phyloP scores from a whole-genome alignment of 2,797 vertebrate species.

The Acipenser ruthenus region DNA sequence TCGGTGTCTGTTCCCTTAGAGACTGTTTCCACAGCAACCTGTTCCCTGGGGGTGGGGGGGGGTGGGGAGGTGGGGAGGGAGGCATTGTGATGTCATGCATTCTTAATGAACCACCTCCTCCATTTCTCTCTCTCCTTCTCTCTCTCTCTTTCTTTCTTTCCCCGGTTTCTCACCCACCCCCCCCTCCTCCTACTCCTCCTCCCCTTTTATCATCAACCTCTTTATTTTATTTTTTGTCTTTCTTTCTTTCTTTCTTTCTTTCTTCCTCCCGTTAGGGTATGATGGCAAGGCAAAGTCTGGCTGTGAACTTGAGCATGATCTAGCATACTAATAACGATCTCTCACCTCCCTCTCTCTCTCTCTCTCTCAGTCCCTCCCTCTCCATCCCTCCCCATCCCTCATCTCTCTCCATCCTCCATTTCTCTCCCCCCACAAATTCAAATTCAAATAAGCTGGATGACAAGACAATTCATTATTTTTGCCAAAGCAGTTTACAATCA shows the following conservation, averaged over 20 bases:
- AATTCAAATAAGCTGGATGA: no score
- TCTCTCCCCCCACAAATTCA: no score
- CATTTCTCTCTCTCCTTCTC: constrained; percentile 23
- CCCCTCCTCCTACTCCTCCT: not conserved
- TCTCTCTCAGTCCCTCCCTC: not conserved
- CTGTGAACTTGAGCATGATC: no score
- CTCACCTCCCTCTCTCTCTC: constrained; percentile 12
- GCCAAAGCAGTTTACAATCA: no score
- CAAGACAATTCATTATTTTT: no score
- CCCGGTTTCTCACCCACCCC: not conserved
- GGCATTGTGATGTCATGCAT: constrained; percentile 59
- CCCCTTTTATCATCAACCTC: not conserved
- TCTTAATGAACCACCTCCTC: constrained; percentile 61
- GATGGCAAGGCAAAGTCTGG: no score
- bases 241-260: constrained; percentile 1
- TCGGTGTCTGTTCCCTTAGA: constrained; percentile 57
- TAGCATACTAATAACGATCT: not conserved
- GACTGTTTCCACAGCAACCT: constrained; percentile 65
- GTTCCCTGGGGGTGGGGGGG: constrained; percentile 55
- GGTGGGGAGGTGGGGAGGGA: no score
- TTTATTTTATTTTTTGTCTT: not conserved
- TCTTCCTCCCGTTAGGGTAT: not conserved
- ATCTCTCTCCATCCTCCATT: constrained; percentile 11
- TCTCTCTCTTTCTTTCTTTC: constrained; percentile 16
- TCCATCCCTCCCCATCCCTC: constrained; percentile 16